Conservation (phyloP, 2,797 vertebrate species). For the Amblyopsis hoosieri region DNA sequence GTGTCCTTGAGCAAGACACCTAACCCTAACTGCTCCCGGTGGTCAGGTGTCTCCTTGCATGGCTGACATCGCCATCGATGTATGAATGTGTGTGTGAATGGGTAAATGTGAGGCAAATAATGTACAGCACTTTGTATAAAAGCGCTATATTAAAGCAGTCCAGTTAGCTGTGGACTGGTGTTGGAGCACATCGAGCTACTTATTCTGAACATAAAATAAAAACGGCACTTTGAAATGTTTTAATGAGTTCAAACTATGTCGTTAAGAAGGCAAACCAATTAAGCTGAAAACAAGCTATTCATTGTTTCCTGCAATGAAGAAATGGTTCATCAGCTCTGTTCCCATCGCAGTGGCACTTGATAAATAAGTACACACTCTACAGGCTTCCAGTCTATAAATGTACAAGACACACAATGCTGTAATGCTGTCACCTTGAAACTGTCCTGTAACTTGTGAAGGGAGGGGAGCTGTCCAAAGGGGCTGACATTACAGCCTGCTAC, state of each 20-base stretch:
- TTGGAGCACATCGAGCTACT: slow-evolving; percentile 15
- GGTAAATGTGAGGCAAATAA: no score
- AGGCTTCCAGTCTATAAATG: slow-evolving; percentile 27
- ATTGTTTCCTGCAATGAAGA: slow-evolving; percentile 15
- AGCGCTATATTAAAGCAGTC: slow-evolving; percentile 4
- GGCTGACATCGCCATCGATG: no score
- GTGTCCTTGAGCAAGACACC: no score
- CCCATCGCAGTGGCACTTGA: background rate
- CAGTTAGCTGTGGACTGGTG: slow-evolving; percentile 20
- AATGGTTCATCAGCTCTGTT: slow-evolving; percentile 9
- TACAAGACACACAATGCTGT: background rate
- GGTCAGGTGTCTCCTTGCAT: no score
- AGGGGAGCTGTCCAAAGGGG: background rate
- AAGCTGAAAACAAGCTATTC: background rate
- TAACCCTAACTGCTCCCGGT: no score
- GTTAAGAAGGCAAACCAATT: slow-evolving; percentile 10
- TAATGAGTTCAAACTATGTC: slow-evolving; percentile 6
- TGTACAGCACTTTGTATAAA: no score
- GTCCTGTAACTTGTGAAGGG: background rate
- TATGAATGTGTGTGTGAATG: no score
- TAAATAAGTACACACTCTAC: slow-evolving; percentile 47
- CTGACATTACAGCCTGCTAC: slow-evolving; percentile 2
- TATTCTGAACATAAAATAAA: background rate
- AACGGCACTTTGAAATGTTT: slow-evolving; percentile 3
- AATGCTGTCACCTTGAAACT: slow-evolving; percentile 1